Conservation (phyloP, 2,797 vertebrate species). For the Chelmon rostratus region DNA sequence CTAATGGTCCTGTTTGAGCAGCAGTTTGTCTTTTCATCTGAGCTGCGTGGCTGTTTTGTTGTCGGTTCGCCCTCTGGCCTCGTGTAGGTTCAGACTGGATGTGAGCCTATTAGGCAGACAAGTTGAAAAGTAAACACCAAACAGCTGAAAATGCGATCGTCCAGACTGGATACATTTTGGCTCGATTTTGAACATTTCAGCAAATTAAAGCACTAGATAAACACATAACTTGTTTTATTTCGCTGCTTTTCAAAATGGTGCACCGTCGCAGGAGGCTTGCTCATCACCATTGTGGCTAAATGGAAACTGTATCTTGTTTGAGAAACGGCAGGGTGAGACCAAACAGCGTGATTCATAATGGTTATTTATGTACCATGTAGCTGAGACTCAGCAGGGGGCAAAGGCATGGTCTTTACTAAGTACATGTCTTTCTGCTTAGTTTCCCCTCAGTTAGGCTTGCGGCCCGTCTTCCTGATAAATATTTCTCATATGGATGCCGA, state of each 20-base stretch:
- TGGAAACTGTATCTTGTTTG: constrained; percentile 83
- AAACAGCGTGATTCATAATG: constrained; percentile 84
- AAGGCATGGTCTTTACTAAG: constrained; percentile 80
- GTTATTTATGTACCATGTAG: constrained; percentile 86
- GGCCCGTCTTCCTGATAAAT: constrained; percentile 65
- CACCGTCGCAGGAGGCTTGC: constrained; percentile 48
- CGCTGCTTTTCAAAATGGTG: constrained; percentile 43
- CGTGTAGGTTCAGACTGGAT: constrained; percentile 45
- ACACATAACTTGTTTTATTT: constrained; percentile 52
- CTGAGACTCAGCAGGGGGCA: constrained; percentile 79
- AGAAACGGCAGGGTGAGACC: constrained; percentile 80
- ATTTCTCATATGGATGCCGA: constrained; percentile 54
- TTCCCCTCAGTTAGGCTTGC: constrained; percentile 60
- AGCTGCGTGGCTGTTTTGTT: constrained; percentile 56
- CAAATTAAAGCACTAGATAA: constrained; percentile 43
- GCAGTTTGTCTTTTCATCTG: constrained; percentile 59
- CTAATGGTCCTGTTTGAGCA: constrained; percentile 65
- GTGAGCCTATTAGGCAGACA: constrained; percentile 58
- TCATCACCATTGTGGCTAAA: constrained; percentile 78
- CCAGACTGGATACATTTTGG: constrained; percentile 15
- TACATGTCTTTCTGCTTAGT: constrained; percentile 72
- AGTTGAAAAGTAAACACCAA: constrained; percentile 52
- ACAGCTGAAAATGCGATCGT: constrained; percentile 14
- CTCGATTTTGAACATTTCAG: constrained; percentile 4
- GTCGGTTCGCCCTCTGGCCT: constrained; percentile 60